Percentiles rank a stretch among this genome's conserved stretches.
phyloP scores from a whole-genome alignment of 2,888 invertebrate species.

The Drosophila buzzatii region DNA sequence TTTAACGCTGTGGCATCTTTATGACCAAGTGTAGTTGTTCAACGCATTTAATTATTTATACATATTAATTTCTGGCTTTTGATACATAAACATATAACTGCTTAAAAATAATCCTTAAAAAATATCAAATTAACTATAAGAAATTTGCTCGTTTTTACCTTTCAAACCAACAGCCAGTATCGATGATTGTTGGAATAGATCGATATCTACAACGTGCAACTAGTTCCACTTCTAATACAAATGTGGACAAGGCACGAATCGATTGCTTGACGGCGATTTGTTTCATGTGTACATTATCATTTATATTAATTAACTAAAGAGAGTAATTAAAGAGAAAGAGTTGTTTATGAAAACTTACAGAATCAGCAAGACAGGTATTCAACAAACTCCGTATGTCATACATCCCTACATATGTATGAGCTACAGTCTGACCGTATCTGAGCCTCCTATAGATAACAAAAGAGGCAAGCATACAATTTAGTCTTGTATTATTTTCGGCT shows the following conservation, averaged over 20 bases:
- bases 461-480: constrained; percentile 29
- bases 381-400: not conserved
- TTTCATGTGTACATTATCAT: not conserved
- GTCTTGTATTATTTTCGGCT: constrained; percentile 42
- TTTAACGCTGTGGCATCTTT: constrained; percentile 2
- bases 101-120: not conserved
- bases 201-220: not conserved
- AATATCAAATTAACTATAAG: not conserved
- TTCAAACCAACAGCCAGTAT: not conserved
- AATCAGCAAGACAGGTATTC: not conserved
- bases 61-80: not conserved
- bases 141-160: not conserved
- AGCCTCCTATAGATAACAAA: constrained; percentile 34
- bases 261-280: not conserved
- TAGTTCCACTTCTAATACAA: not conserved
- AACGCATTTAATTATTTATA: not conserved
- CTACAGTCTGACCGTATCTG: constrained; percentile 12
- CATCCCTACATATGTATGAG: not conserved
- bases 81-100: not conserved
- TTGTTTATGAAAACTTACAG: too few species aligned
- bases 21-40: not conserved
- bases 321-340: not conserved
- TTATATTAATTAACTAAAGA: not conserved
- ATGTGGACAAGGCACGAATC: not conserved
- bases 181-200: not conserved